phyloP scores from a whole-genome alignment of 2,888 invertebrate genomes.

The Ischnus inquisitorius region DNA sequence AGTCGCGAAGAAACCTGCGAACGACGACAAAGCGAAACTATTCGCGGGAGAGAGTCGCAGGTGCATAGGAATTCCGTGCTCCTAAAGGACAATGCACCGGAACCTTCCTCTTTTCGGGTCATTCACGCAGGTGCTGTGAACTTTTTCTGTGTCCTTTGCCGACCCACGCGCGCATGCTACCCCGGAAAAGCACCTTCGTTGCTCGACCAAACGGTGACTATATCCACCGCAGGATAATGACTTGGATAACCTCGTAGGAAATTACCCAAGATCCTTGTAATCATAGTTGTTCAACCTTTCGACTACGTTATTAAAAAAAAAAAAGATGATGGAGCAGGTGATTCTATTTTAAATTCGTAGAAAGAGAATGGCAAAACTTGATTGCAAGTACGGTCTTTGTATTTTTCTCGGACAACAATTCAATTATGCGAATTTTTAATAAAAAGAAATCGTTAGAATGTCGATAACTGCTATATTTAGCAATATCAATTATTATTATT shows the following conservation, averaged over 20 bases:
- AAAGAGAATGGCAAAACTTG: no score
- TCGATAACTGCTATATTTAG: no score
- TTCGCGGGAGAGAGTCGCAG: conserved; percentile 71
- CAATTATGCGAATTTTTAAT: no score
- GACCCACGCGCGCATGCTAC: conserved; percentile 25
- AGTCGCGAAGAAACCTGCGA: conserved; percentile 59
- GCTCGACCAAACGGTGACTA: conserved; percentile 39
- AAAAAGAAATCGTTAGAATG: no score
- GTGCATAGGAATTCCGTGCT: conserved; percentile 66
- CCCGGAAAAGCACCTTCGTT: conserved; percentile 41
- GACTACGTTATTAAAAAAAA: conserved; percentile 57
- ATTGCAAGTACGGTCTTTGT: no score
- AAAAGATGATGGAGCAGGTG: conserved; percentile 54
- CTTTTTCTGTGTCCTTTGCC: conserved; percentile 36
- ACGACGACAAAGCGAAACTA: conserved; percentile 69
- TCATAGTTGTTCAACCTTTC: conserved; percentile 40
- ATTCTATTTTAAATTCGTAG: neutral
- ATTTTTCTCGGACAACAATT: no score
- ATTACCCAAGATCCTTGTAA: conserved; percentile 53
- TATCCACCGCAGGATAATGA: conserved; percentile 55
- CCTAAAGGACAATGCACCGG: conserved; percentile 45
- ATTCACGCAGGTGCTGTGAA: conserved; percentile 58
- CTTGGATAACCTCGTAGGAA: conserved; percentile 60
- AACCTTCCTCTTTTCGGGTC: conserved; percentile 53
- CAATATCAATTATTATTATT: no score